These are phyloP conservation scores for Alviniconcha strummeri DNA, from an alignment of 2,888 invertebrate genomes.

Conservation along the genomic window DNA sequence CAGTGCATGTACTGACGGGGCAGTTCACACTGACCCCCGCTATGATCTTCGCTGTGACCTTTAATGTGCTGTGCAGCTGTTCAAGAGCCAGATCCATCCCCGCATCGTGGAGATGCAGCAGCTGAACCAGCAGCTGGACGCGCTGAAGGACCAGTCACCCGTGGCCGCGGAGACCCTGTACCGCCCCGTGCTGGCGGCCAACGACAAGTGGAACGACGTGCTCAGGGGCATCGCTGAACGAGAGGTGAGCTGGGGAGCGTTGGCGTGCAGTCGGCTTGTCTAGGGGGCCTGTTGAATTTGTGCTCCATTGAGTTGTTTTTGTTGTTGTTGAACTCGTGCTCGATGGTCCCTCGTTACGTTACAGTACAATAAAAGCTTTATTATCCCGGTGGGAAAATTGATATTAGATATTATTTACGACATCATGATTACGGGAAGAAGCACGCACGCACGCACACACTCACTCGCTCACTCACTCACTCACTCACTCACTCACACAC, in stretches of 20 bases:
- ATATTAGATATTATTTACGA: too few relatives aligned
- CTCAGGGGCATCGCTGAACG: conserved; percentile 66
- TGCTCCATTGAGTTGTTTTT: background rate
- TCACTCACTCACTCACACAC: background rate
- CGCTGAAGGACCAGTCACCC: conserved; percentile 70
- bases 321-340: background rate
- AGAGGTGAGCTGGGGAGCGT: conserved; percentile 59
- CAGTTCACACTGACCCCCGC: too few relatives aligned
- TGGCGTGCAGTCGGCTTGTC: background rate
- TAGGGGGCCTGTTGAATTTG: background rate
- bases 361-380: too few relatives aligned
- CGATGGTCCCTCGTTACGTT: background rate
- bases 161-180: conserved; percentile 68
- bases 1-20: too few relatives aligned
- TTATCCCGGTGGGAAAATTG: too few relatives aligned
- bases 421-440: too few relatives aligned
- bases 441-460: too few relatives aligned
- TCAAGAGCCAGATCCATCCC: conserved; percentile 69
- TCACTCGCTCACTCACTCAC: conserved; percentile 1
- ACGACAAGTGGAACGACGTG: conserved; percentile 70
- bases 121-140: conserved; percentile 70
- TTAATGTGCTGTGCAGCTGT: conserved; percentile 50
- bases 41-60: too few relatives aligned
- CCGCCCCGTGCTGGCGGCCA: conserved; percentile 68
- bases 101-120: conserved; percentile 70